These are phyloP conservation scores for Hylyphantes graminicola DNA, from an alignment of 1,140 invertebrate genomes.

Conservation along the genomic window DNA sequence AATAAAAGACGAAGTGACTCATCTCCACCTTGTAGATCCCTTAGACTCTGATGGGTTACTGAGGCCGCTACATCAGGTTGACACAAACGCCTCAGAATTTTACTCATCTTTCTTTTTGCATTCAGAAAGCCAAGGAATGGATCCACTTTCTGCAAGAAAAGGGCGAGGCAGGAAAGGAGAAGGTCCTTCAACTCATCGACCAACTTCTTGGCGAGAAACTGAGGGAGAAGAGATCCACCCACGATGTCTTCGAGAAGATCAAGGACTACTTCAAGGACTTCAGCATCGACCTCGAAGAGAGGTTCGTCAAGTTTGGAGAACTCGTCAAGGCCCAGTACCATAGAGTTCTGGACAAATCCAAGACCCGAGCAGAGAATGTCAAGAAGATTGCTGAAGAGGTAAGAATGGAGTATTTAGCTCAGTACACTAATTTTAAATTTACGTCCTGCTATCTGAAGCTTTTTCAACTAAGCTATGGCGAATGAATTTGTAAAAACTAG, in stretches of 20 bases:
- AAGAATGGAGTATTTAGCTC: background rate
- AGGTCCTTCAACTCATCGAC: background rate
- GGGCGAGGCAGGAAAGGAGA: background rate
- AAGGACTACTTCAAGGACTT: constrained; percentile 39
- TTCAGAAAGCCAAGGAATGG: background rate
- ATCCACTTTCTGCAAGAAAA: background rate
- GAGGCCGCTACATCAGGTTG: too few species aligned
- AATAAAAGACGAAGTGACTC: too few species aligned
- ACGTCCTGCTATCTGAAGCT: too few species aligned
- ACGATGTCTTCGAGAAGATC: constrained; percentile 15
- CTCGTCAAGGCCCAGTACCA: background rate
- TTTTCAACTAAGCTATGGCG: too few species aligned
- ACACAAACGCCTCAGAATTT: too few species aligned
- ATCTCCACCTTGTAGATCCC: too few species aligned
- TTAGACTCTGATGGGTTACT: too few species aligned
- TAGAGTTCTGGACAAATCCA: background rate
- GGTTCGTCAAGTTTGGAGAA: constrained; percentile 40
- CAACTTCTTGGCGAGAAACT: background rate
- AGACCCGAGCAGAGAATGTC: constrained; percentile 4
- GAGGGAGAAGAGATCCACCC: background rate
- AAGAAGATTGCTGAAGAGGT: constrained; percentile 22
- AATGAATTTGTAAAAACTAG: too few species aligned
- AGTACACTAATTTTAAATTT: too few species aligned
- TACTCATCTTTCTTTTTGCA: too few species aligned
- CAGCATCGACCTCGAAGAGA: constrained; percentile 16